Evolutionary conservation across 2,113 vertebrate genomes (phyloP), one percentile per base, ranked within the genome.

Genomic region (Fulmarus glacialis): DNA sequence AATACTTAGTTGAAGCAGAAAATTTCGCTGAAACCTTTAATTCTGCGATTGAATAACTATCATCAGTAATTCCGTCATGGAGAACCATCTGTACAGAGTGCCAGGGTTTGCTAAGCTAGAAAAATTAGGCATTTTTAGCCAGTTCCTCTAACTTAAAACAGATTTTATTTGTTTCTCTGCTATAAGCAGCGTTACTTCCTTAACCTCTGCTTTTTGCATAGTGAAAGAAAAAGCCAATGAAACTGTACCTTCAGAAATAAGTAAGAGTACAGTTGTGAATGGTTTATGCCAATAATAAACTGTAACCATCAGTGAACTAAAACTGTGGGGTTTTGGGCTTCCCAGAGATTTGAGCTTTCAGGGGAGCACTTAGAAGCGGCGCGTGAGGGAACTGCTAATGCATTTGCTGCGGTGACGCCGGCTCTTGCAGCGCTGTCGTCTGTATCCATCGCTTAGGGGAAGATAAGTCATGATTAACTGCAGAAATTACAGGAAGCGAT

Each of bases 391-490:
- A 1, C 40, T 30, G 50, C 15, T 7, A 4, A 34, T 7, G 36
- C 15, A 1, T 13, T 34, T 8, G 1, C 62, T 45, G 67, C 34
- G 19, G 43, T 20, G 43, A 6, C 8, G 1, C 20, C 1, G 34
- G 16, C 24, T 34, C 42, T 7, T 4, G 48, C 26, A 15, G 45
- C 23, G 1, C 48, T 8, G 12, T 12, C 6, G 1, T 4, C 21
- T 2, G 21, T 7, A 1, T 8, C 71, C 40, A 2, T 70, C 5
- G 3, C 64, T 42, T 14, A 0, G 38, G 18, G 50, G n/a, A 24
- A 67, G 52, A 7, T 21, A 36, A 45, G 23, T 19, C 9, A 2
- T 8, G 52, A 20, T 66, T 18, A 48, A 60, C 36, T 30, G n/a
- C n/a, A 70, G 74, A 15, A 36, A 17, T 67, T 5, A 11, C n/a